Base-by-base conservation (phyloP, 2,888 invertebrate species). In the Nezara viridula region DNA sequence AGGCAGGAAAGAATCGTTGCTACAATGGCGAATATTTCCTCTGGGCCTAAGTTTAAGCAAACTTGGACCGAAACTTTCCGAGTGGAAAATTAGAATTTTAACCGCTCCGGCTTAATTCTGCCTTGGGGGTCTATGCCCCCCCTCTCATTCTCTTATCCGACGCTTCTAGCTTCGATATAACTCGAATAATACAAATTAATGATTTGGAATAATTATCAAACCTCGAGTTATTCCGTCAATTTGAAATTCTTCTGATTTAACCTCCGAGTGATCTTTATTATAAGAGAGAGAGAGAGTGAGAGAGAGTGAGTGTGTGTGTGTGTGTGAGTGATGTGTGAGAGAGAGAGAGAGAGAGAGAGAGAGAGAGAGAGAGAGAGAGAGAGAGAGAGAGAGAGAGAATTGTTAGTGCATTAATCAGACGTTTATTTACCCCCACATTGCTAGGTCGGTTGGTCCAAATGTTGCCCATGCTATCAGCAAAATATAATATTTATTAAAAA, bases 11-110 rank as follows among this genome's bases (percentile, higher is more conserved):
- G n/a, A 81, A 81, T 81, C 24, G 81, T n/a, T 47, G 40, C 44
- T 47, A 81, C 81, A 81, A 81, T 12, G 21, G n/a, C 9, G 81
- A 47, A 47, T 81, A 81, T 47, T 81, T 81, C 81, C 81, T 81
- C n/a, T 24, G 40, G n/a, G 40, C n/a, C 81, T 44, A 81, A 81
- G 44, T 81, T 81, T 81, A 44, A 14, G 14, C 81, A 40, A 81
- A 81, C 40, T 47, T 77, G 27, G 44, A 21, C 3, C n/a, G n/a
- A 60, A 86, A 86, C 86, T 86, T 86, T 86, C 16, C 86, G 86
- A 86, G 86, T 86, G 86, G 86, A 86, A 86, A 86, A 86, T 86
- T 86, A 86, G 60, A 55, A 86, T 86, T 86, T 86, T 86, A 86
- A 86, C 86, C 55, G 21, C 32, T 52, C 14, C 1, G 55, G 52